Evolutionary conservation across 2,113 vertebrate species (phyloP).

Genomic region (Malurus melanocephalus): DNA sequence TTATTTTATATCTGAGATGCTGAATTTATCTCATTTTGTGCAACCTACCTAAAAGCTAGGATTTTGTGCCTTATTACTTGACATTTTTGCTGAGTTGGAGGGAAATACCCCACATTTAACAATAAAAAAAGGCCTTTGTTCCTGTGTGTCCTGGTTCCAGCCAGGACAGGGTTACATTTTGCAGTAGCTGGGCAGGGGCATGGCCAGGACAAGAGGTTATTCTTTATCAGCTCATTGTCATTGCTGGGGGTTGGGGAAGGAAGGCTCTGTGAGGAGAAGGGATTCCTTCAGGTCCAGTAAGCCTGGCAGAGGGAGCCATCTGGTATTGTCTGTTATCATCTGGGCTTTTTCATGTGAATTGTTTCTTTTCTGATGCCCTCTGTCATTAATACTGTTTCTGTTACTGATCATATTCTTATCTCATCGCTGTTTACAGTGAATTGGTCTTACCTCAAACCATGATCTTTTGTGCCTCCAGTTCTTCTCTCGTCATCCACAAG

Average conservation of each 20-base stretch:
- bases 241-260: neutral
- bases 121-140: neutral
- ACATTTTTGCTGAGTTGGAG: neutral
- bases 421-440: neutral
- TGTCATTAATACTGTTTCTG: neutral
- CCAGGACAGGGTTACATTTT: neutral
- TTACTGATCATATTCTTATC: neutral
- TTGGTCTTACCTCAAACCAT: neutral
- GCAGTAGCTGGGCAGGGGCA: neutral
- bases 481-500: neutral
- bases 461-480: neutral
- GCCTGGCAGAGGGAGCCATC: neutral
- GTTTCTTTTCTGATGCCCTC: neutral
- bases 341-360: neutral
- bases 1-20: neutral
- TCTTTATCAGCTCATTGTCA: too few relatives aligned
- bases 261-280: neutral
- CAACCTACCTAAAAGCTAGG: neutral
- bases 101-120: neutral
- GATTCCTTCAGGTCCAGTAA: neutral
- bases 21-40: neutral
- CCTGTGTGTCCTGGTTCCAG: neutral
- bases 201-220: neutral
- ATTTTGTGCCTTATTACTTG: accelerated
- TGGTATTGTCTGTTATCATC: neutral